Evolutionary conservation across 2,113 vertebrate species (phyloP).

Genomic region (Hassar affinis): DNA sequence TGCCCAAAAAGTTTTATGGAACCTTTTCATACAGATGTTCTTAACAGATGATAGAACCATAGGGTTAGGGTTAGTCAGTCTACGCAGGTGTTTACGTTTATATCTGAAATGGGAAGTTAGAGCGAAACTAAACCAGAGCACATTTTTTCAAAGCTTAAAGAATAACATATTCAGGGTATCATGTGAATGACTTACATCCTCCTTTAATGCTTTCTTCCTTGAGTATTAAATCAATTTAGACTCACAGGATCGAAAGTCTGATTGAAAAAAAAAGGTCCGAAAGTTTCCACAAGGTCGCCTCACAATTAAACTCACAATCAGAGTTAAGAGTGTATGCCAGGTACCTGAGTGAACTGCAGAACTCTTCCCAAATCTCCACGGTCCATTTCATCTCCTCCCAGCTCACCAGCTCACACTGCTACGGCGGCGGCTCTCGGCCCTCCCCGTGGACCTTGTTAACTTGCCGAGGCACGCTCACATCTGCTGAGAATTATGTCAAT

Average conservation of each 20-base stretch:
- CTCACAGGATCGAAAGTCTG: neutral
- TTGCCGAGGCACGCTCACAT: constrained; percentile 70
- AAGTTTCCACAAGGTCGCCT: neutral
- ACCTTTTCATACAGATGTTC: too few relatives aligned
- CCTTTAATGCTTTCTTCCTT: neutral
- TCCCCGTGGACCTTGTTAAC: constrained; percentile 65
- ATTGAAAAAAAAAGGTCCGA: neutral
- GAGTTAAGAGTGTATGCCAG: neutral
- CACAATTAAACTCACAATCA: constrained; percentile 1
- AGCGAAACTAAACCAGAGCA: neutral
- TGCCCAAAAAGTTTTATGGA: too few relatives aligned
- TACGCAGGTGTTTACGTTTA: neutral
- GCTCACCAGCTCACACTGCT: constrained; percentile 10
- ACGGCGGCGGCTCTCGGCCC: constrained; percentile 38
- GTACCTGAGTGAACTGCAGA: constrained; percentile 18
- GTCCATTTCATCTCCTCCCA: neutral
- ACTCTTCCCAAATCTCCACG: constrained; percentile 21
- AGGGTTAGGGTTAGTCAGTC: too few relatives aligned
- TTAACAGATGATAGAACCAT: too few relatives aligned
- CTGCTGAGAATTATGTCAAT: constrained; percentile 69
- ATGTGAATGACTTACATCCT: neutral
- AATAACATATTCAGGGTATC: neutral
- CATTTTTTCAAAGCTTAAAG: neutral
- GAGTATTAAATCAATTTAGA: neutral
- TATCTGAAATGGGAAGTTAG: too few relatives aligned